Evolutionary conservation across 2,888 invertebrate species (phyloP).

Genomic region (Dynastes tityus): DNA sequence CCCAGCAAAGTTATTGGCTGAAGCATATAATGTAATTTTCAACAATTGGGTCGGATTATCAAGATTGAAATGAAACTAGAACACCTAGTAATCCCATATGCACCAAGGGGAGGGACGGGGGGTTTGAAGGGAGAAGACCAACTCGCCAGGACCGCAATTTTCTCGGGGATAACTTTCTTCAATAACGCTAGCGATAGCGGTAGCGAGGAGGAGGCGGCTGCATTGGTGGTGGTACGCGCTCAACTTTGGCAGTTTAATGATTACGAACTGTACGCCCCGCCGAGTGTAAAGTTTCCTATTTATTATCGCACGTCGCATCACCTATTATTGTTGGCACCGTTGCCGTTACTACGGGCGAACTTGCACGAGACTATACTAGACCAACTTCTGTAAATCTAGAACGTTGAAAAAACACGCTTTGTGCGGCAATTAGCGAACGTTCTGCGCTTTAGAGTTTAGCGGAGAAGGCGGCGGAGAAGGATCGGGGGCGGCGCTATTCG

Average conservation of each 20-base stretch:
- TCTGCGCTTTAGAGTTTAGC: background rate
- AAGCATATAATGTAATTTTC: no score
- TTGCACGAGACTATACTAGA: background rate
- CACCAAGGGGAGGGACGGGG: no score
- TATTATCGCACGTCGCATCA: conserved; percentile 47
- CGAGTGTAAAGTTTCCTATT: conserved; percentile 57
- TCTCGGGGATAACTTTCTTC: conserved; percentile 58
- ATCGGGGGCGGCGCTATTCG: no score
- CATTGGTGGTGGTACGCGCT: conserved; percentile 38
- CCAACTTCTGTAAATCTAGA: conserved; percentile 3
- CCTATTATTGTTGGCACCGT: conserved; percentile 25
- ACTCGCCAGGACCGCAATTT: conserved; percentile 57
- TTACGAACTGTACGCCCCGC: conserved; percentile 53
- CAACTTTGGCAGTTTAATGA: conserved; percentile 60
- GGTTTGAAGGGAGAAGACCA: conserved; percentile 50
- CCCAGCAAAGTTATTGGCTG: no score
- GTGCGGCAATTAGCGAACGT: conserved; percentile 7
- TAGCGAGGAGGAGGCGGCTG: background rate
- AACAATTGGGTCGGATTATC: no score
- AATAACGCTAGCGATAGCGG: background rate
- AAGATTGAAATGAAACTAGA: no score
- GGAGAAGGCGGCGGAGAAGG: no score
- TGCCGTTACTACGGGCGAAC: background rate
- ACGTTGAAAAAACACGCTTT: conserved; percentile 26
- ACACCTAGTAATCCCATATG: background rate